Percentiles rank a stretch among this genome's conserved stretches.
Conservation (phyloP, 2,888 invertebrate species). For the Tetropium fuscum region DNA sequence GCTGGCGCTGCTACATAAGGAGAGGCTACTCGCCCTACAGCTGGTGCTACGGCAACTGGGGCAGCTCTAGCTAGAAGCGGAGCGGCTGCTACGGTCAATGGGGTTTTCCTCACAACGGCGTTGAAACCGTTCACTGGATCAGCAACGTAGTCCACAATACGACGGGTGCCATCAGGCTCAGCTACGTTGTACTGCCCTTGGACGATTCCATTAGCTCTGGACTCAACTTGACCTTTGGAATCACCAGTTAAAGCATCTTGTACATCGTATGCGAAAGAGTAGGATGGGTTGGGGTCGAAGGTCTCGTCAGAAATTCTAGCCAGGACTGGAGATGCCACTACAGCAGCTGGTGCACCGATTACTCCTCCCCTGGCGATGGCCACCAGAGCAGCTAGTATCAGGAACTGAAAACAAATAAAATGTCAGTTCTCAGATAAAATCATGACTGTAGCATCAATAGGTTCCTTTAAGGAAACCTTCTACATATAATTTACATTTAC, state of each 20-base stretch:
- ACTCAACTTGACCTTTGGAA: slow-evolving; percentile 69
- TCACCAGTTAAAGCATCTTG: slow-evolving; percentile 76
- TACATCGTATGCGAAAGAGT: slow-evolving; percentile 77
- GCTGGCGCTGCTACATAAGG: slow-evolving; percentile 38
- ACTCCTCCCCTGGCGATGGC: slow-evolving; percentile 57
- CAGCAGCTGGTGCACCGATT: slow-evolving; percentile 55
- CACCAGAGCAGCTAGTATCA: slow-evolving; percentile 49
- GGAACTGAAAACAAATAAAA: slow-evolving; percentile 49
- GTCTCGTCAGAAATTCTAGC: slow-evolving; percentile 62
- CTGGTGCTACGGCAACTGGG: slow-evolving; percentile 40
- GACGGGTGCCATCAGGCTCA: slow-evolving; percentile 75
- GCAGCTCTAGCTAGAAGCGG: slow-evolving; percentile 43
- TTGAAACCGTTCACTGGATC: slow-evolving; percentile 76
- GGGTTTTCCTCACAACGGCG: slow-evolving; percentile 75
- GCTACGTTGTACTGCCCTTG: slow-evolving; percentile 74
- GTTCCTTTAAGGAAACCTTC: too few species aligned
- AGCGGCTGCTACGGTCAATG: slow-evolving; percentile 61
- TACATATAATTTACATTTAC: too few species aligned
- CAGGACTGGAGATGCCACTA: slow-evolving; percentile 62
- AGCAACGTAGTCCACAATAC: slow-evolving; percentile 74
- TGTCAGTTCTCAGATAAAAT: too few species aligned
- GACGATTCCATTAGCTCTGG: slow-evolving; percentile 73
- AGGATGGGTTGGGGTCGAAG: slow-evolving; percentile 75
- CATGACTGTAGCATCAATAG: too few species aligned
- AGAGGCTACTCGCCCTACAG: slow-evolving; percentile 61